Conservation (phyloP, 2,888 invertebrate species). For the Phymatocera aterrima region DNA sequence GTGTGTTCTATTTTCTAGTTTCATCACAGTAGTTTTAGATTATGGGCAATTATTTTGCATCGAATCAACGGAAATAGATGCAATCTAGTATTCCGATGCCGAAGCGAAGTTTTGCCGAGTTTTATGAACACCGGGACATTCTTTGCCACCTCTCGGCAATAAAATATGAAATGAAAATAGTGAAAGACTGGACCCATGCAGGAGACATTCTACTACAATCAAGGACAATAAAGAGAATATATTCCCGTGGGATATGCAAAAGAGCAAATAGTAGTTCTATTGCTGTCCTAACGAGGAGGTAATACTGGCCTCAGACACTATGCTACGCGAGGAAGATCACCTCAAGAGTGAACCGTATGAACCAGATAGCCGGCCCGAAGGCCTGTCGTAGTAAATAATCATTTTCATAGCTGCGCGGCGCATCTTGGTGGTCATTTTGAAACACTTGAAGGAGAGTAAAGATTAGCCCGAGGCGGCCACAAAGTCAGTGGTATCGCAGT, state of each 20-base stretch:
- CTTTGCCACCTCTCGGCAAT: background rate
- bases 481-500: constrained; percentile 27
- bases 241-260: constrained; percentile 16
- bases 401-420: constrained; percentile 67
- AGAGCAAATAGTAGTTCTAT: background rate
- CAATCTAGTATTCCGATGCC: background rate
- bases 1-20: constrained; percentile 18
- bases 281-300: constrained; percentile 28
- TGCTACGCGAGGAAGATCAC: background rate
- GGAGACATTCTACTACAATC: no score
- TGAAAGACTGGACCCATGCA: no score
- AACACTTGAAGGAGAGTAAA: constrained; percentile 50
- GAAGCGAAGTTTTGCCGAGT: background rate
- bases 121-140: background rate
- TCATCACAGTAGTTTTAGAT: background rate
- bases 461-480: constrained; percentile 31
- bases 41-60: background rate
- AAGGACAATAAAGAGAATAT: background rate
- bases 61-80: constrained; percentile 3
- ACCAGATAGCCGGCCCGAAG: constrained; percentile 66
- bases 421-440: constrained; percentile 63
- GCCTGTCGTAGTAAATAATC: constrained; percentile 70
- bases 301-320: background rate
- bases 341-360: constrained; percentile 52
- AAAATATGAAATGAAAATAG: background rate